Evolutionary conservation across 2,113 vertebrate species (phyloP).

Genomic region (Thomomys bottae): DNA sequence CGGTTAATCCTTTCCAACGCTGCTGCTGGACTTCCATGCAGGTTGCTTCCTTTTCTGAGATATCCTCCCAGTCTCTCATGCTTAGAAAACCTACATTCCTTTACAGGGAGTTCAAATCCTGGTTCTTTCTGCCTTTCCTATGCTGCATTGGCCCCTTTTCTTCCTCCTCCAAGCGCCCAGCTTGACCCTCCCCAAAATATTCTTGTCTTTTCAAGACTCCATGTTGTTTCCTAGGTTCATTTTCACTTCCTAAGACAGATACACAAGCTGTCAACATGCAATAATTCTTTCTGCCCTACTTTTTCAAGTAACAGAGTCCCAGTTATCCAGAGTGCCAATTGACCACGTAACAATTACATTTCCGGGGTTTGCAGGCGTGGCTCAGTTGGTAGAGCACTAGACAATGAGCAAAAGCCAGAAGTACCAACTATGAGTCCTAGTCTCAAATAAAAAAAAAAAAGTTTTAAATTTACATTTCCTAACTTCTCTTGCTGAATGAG

Average conservation of each 20-base stretch:
- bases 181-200: not conserved
- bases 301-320: not conserved
- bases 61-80: not conserved
- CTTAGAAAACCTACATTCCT: not conserved
- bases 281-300: not conserved
- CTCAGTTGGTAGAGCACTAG: too few species aligned
- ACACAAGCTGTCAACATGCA: not conserved
- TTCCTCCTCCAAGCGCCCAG: not conserved
- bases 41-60: not conserved
- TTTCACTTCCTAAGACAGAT: constrained; percentile 5
- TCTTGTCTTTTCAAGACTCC: not conserved
- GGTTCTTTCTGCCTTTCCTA: not conserved
- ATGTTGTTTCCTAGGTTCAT: not conserved
- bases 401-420: too few species aligned
- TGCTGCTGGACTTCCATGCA: not conserved
- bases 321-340: not conserved
- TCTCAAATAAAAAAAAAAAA: too few species aligned
- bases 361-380: too few species aligned
- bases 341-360: not conserved
- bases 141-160: not conserved
- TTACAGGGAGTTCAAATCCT: constrained; percentile 22
- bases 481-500: not conserved
- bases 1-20: too few species aligned
- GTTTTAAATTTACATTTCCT: not conserved
- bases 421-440: too few species aligned